Evolutionary conservation across 2,113 vertebrate species (phyloP), one percentile per base, ranked within the genome.

Genomic region (Bos indicus): DNA sequence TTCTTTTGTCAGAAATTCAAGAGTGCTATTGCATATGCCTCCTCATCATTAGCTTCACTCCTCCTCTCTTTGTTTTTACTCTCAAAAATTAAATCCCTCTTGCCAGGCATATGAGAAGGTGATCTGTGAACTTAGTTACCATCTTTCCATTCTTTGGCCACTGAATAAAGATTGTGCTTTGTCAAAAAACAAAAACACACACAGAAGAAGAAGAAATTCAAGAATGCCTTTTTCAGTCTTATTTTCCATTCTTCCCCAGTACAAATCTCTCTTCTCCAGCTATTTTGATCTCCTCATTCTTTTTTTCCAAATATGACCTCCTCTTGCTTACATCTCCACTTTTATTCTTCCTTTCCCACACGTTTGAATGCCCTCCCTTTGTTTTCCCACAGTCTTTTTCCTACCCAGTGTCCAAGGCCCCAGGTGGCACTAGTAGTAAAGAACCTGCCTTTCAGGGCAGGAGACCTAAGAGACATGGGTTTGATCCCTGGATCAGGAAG

Each of bases 1-100:
- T 90, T 28, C 21, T 90, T 90, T 96, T 54, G 59, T 90, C 26
- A 82, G 54, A 92, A 96, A 95, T 87, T 94, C 51, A 97, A 82
- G 16, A 52, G 48, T 52, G 30, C 48, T 52, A n/a, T 30, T 81
- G 17, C 30, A 52, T 52, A 52, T 33, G 30, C 78, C 30, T 81
- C 48, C 28, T 51, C 78, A 7, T 33, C 78, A 12, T n/a, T 52
- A 81, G 46, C 30, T 30, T 81, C 48, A 81, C 78, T 81, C 52
- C 48, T 80, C 26, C 77, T 80, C 46, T 48, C 48, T 81, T 81
- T 81, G 78, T 81, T 30, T 81, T 52, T 51, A 81, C 48, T 52
- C 48, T n/a, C 33, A 21, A 52, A 52, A 81, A n/a, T 81, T 52
- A 81, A 52, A 81, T 33, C 78, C 48, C 17, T 81, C 48, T 81